phyloP scores from a whole-genome alignment of 35 echinoderm and acorn worm species.

The Lytechinus pictus region DNA sequence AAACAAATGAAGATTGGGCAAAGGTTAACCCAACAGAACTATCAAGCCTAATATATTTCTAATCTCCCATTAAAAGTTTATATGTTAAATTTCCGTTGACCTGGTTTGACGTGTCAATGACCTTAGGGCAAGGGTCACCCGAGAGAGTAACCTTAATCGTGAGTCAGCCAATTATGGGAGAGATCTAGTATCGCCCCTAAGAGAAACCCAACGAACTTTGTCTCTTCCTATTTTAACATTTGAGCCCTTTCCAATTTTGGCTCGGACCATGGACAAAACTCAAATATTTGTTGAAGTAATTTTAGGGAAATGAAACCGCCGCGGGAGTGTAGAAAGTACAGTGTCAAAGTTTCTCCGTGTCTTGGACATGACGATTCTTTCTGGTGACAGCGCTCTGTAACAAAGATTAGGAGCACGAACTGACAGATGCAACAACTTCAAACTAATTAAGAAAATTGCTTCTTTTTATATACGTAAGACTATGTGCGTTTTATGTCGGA shows the following conservation, averaged over 20 bases:
- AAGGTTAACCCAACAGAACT: too few species aligned
- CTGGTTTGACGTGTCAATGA: slow-evolving; percentile 24
- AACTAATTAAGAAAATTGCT: too few species aligned
- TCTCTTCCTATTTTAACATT: neutral
- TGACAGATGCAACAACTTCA: too few species aligned
- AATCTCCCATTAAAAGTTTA: too few species aligned
- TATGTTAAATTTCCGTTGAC: neutral
- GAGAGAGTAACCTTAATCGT: neutral
- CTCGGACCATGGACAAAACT: neutral
- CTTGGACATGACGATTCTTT: neutral
- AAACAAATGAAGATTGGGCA: too few species aligned
- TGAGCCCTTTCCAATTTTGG: neutral
- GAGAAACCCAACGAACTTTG: slow-evolving; percentile 17
- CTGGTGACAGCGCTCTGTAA: neutral
- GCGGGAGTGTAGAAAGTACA: neutral
- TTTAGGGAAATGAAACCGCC: slow-evolving; percentile 34
- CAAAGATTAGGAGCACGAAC: neutral
- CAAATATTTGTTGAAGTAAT: slow-evolving; percentile 19
- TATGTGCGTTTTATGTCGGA: too few species aligned
- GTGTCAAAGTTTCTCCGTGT: neutral
- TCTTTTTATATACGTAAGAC: too few species aligned
- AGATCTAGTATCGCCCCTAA: slow-evolving; percentile 9
- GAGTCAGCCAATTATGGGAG: slow-evolving; percentile 1
- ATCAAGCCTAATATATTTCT: too few species aligned
- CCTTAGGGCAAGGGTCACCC: neutral